Base-by-base conservation (phyloP, 2,888 invertebrate species). In the Cephus rjabovi region DNA sequence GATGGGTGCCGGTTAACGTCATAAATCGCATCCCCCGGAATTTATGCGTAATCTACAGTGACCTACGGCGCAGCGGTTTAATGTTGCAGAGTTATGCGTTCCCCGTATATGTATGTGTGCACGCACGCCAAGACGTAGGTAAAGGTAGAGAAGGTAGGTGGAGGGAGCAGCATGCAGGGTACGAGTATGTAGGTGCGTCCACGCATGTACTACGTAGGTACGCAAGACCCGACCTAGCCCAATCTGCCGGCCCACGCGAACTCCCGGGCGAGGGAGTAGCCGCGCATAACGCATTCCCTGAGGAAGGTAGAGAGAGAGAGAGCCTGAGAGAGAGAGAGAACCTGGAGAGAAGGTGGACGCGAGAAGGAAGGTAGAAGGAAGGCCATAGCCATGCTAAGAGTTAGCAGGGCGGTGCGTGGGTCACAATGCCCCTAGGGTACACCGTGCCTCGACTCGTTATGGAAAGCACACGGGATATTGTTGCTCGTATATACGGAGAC, bases 371-470 rank as follows among this genome's bases (percentile, higher is more conserved):
- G 81, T 79, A 81, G 75, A 71, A 81, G 81, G 82, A 77, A 83
- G 77, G 82, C 81, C 83, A 79, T 79, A 79, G 76, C 80, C 80
- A 80, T 69, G 80, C 79, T 81, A 83, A 87, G 88, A 89, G 87
- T 89, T 87, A 86, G 86, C 85, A 87, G 87, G 86, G 87, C 87
- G 87, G 82, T 89, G 90, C 89, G 89, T 90, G 89, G 90, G 89
- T 90, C 89, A 89, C 87, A 89, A 88, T 88, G 87, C 85, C 89
- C 86, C 79, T 80, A 79, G 87, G 88, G 83, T 81, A 85, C 82
- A 78, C 78, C 81, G 78, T 80, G 80, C 83, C 82, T 78, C 84
- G 86, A 87, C 88, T 89, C 87, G 88, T 87, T 88, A 87, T 89
- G 89, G 88, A 86, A 87, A 87, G 85, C 84, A 80, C 84, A 83